Evolutionary conservation across 2,113 vertebrate species (phyloP), one percentile per base, ranked within the genome.

Genomic region (Stomatorhinus ivindoensis): DNA sequence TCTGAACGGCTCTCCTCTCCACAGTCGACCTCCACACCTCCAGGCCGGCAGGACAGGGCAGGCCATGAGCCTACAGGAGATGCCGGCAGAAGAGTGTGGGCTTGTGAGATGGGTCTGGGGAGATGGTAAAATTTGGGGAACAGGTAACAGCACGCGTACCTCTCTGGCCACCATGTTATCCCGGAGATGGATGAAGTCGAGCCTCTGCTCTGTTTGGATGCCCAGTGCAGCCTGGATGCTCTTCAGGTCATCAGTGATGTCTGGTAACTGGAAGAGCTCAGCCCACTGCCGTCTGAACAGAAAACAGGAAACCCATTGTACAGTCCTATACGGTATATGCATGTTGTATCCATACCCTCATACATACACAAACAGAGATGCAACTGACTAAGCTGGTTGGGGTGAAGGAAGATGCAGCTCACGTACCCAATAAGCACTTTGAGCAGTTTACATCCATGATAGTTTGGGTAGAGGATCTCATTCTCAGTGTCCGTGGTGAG

Each of bases 391-490:
- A 86, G 48, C 84, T 17, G 19, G 35, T 3, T 46, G 73, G 35
- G 11, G 19, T 47, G 44, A 84, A 10, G 10, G 44, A 17, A 53
- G 2, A 87, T 48, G n/a, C 24, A 53, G 3, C 27, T 55, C 50
- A 88, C 93, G 93, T 93, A 99, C 98, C 97, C 96, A 91, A 80
- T 93, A 88, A 96, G 91, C 88, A 92, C 84, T 92, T 93, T 96
- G 91, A 99, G 96, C 90, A 92, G 93, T 53, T 94, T 93, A 94
- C 98, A 99, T 92, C 95, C 97, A 7, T 93, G 88, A 91, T 94
- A 95, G 95, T 99, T 99, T 88, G 98, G 98, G 92, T 99, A 99
- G 31, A 99, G 95, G 83, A 98, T 96, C 95, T 99, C 98, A n/a
- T 95, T 95, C 69, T 94, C 94, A 13, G 96, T 95, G 73, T 96